Evolutionary conservation across 2,113 vertebrate genomes (phyloP).

Genomic region (Entelurus aequoreus): DNA sequence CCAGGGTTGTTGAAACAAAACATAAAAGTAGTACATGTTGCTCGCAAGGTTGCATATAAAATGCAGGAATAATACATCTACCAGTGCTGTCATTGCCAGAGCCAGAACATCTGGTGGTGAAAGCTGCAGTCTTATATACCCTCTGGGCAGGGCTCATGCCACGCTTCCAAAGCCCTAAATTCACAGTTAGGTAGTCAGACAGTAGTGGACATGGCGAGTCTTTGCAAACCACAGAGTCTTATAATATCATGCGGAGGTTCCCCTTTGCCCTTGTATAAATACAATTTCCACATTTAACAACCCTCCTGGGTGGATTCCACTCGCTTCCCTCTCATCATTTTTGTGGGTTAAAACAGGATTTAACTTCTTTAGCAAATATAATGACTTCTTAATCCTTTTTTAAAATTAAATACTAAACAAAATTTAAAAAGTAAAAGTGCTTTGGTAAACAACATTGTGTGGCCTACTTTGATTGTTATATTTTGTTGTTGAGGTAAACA

Average conservation of each 20-base stretch:
- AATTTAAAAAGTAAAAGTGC: background rate
- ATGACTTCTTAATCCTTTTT: constrained; percentile 33
- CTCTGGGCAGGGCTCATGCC: constrained; percentile 54
- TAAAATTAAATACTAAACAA: constrained; percentile 10
- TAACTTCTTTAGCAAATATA: constrained; percentile 38
- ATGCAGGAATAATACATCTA: constrained; percentile 36
- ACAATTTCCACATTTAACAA: constrained; percentile 60
- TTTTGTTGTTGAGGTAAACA: background rate
- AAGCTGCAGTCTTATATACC: constrained; percentile 51
- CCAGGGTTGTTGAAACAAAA: background rate
- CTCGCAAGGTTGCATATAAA: constrained; percentile 23
- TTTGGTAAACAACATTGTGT: constrained; percentile 12
- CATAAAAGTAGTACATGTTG: background rate
- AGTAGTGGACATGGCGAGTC: constrained; percentile 48
- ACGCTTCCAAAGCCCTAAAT: constrained; percentile 57
- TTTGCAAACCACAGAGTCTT: constrained; percentile 55
- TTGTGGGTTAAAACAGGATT: constrained; percentile 36
- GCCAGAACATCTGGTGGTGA: constrained; percentile 61
- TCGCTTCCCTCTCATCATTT: constrained; percentile 36
- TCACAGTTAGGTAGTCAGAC: constrained; percentile 57
- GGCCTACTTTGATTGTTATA: background rate
- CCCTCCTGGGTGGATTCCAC: constrained; percentile 47
- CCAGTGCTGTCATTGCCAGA: constrained; percentile 25
- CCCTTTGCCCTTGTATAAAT: constrained; percentile 57
- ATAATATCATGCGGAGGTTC: constrained; percentile 58